Percentiles rank a stretch among this genome's conserved stretches.
These are phyloP conservation scores for Dolichomitus sp. DNA, from an alignment of 2,888 invertebrate genomes.

Conservation along the genomic window DNA sequence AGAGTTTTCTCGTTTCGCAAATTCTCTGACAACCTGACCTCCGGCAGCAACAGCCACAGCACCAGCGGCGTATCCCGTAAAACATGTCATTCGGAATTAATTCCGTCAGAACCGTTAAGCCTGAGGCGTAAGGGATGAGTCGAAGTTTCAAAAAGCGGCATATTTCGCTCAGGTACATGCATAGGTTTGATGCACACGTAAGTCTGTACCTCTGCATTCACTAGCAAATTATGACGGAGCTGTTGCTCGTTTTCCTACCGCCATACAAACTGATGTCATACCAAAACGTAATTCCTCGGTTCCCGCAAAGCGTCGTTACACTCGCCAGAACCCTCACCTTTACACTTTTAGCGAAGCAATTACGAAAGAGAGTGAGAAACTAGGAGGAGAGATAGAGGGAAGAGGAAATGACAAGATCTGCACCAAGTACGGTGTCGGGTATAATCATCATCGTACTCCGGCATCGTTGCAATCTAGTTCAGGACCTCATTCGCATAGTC, in stretches of 20 bases:
- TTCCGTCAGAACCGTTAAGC: conserved; percentile 41
- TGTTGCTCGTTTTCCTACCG: conserved; percentile 37
- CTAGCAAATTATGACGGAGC: conserved; percentile 15
- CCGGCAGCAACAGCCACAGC: neutral
- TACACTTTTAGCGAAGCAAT: conserved; percentile 50
- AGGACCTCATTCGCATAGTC: conserved; percentile 1
- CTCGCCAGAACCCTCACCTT: neutral
- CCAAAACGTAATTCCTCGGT: conserved; percentile 52
- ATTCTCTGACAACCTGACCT: neutral
- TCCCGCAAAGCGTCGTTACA: conserved; percentile 38
- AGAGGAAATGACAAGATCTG: conserved; percentile 30
- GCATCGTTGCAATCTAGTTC: conserved; percentile 20
- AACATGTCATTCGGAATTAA: conserved; percentile 45
- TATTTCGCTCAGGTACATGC: conserved; percentile 19
- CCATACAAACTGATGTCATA: conserved; percentile 15
- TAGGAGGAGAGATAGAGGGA: conserved; percentile 5
- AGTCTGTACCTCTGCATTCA: neutral
- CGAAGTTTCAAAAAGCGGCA: conserved; percentile 33
- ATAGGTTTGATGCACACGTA: neutral
- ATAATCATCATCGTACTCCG: conserved; percentile 20
- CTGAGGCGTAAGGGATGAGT: conserved; percentile 28
- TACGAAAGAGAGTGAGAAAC: conserved; percentile 39
- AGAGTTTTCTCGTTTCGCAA: conserved; percentile 11
- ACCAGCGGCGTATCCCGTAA: conserved; percentile 19
- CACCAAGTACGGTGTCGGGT: neutral